Evolutionary conservation across 2,797 vertebrate species (phyloP), one percentile per base, ranked within the genome.

Genomic region (Coranthus polyacanthus): DNA sequence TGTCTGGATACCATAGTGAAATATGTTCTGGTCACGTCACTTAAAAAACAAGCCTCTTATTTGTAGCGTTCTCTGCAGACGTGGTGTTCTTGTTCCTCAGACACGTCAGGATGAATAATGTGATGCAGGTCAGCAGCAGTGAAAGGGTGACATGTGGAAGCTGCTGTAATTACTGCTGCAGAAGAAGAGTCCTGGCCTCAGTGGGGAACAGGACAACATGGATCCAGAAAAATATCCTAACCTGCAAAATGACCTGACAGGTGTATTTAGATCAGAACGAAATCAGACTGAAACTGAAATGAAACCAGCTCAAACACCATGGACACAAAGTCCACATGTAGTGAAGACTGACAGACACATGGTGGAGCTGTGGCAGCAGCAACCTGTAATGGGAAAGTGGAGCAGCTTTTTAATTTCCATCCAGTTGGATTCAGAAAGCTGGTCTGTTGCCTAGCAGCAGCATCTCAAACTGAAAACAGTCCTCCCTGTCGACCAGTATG

Each of bases 401-500:
- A 61, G 18, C 49, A 46, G n/a, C 50, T 18, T 32, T 36, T 54
- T 39, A 4, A 70, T 21, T 45, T 44, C 32, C 39, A 44, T 13
- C 7, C 24, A 36, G 17, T 37, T 60, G 21, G 1, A 54, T 46
- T 42, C 16, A 62, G n/a, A 45, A 64, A 49, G 24, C 1, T 21
- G 29, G 16, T 66, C 46, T 60, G 89, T 89, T 89, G 87, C 89
- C 66, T 82, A 83, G 81, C 76, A 88, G 69, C 86, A 47, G 38
- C 37, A n/a, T 22, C 52, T 62, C 41, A 49, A 17, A 32, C 41
- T 71, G 55, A 84, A 78, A 70, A 1, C 39, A 9, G 15, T 12
- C 26, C 26, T 29, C 26, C 26, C 26, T 29, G 26, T 8, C 6
- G 26, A 29, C 12, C 0, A 0, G 16, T 67, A 57, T 67, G 44